These are phyloP conservation scores for Archaeoteleia sp. DNA, from an alignment of 2,888 invertebrate genomes.

Conservation along the genomic window DNA sequence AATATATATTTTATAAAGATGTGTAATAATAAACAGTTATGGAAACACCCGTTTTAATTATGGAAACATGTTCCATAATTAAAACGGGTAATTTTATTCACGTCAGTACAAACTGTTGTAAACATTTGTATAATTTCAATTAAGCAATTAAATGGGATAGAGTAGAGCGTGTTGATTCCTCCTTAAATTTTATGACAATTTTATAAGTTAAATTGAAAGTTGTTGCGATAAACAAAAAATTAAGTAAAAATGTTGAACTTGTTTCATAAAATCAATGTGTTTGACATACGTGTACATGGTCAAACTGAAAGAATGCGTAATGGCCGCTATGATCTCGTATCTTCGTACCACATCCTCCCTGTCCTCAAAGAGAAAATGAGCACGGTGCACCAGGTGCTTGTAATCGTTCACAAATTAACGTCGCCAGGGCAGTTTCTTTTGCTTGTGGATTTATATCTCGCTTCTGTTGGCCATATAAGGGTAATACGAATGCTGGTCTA, in stretches of 20 bases:
- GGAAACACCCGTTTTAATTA: too few relatives aligned
- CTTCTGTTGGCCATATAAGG: slow-evolving; percentile 63
- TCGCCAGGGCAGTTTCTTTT: slow-evolving; percentile 69
- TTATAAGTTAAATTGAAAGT: not conserved
- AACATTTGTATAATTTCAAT: too few relatives aligned
- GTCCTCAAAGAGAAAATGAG: slow-evolving; percentile 43
- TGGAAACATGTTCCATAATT: too few relatives aligned
- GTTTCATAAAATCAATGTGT: not conserved
- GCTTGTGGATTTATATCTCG: slow-evolving; percentile 62
- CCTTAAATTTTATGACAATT: too few relatives aligned
- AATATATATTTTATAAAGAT: too few relatives aligned
- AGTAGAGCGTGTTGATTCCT: too few relatives aligned
- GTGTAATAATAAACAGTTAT: too few relatives aligned
- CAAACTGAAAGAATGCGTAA: slow-evolving; percentile 63
- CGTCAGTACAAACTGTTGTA: too few relatives aligned
- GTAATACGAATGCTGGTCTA: slow-evolving; percentile 60
- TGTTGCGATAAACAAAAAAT: not conserved
- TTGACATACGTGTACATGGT: slow-evolving; percentile 1
- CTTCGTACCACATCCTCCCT: slow-evolving; percentile 60
- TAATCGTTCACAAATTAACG: slow-evolving; percentile 74
- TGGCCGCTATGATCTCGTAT: slow-evolving; percentile 61
- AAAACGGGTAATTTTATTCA: too few relatives aligned
- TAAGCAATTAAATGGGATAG: too few relatives aligned
- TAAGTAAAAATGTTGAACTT: not conserved
- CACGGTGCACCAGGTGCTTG: slow-evolving; percentile 68